A percentile compares a stretch with the other conserved stretches of the same genome.
Evolutionary conservation across 1,140 invertebrate genomes (phyloP).

Genomic region (Heliconius hermathena): DNA sequence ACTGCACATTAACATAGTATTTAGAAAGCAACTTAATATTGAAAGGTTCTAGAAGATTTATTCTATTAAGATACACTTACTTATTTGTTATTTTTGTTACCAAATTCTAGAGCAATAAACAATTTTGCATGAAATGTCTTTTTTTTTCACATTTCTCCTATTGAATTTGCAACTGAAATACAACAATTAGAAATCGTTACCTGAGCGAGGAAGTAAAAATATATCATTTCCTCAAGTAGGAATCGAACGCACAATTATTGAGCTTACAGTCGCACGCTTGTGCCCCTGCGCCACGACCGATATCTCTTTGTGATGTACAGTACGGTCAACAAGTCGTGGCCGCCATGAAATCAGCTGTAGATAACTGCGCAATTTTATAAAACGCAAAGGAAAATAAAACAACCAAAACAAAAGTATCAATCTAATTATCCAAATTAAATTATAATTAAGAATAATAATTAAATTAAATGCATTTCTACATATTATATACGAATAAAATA

Average conservation of each 20-base stretch:
- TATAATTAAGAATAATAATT: neutral
- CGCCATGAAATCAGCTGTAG: too few relatives aligned
- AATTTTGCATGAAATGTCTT: neutral
- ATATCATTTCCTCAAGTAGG: too few relatives aligned
- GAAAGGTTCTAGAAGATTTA: too few relatives aligned
- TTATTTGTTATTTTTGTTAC: conserved; percentile 11
- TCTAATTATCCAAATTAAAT: conserved; percentile 19
- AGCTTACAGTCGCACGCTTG: too few relatives aligned
- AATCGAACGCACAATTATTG: too few relatives aligned
- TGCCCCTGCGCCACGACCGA: too few relatives aligned
- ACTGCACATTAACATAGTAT: neutral
- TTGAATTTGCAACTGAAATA: too few relatives aligned
- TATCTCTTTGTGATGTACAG: too few relatives aligned
- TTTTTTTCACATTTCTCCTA: neutral
- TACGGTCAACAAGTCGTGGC: too few relatives aligned
- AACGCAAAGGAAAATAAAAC: neutral
- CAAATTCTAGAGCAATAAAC: conserved; percentile 19
- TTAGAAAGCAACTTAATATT: neutral
- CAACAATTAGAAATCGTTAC: too few relatives aligned
- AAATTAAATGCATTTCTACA: conserved; percentile 24
- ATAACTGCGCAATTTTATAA: neutral
- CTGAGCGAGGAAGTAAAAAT: too few relatives aligned
- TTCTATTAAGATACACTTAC: too few relatives aligned
- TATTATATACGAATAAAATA: neutral
- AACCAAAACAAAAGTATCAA: neutral